Conservation (phyloP, 2,888 invertebrate species). For the Ornithoptera alexandrae region DNA sequence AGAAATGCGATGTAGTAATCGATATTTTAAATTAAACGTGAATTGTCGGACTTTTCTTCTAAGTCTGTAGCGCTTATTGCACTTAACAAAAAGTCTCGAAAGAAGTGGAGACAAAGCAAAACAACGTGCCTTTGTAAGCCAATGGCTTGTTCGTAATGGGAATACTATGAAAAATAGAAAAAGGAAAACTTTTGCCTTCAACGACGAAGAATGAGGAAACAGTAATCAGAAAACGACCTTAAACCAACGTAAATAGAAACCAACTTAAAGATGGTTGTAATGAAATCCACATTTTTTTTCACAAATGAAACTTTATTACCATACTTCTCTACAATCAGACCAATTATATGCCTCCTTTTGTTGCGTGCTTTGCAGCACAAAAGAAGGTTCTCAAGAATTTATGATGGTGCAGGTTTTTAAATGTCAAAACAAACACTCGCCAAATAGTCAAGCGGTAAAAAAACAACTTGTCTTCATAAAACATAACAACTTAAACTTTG, state of each 20-base stretch:
- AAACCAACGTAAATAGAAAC: constrained; percentile 24
- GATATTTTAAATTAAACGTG: constrained; percentile 5
- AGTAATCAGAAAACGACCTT: constrained; percentile 25
- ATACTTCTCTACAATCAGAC: constrained; percentile 23
- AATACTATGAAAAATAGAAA: constrained; percentile 20
- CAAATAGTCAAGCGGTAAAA: constrained; percentile 1
- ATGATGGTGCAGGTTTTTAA: constrained; percentile 15
- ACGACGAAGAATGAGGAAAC: constrained; percentile 19
- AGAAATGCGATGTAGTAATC: too few species aligned
- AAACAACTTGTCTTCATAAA: not conserved
- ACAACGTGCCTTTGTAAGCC: constrained; percentile 27
- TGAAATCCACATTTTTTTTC: constrained; percentile 12
- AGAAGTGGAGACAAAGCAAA: constrained; percentile 23
- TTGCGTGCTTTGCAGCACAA: constrained; percentile 16
- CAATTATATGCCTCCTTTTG: constrained; percentile 27
- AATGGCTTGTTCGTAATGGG: constrained; percentile 26
- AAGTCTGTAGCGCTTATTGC: constrained; percentile 30
- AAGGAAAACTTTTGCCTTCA: constrained; percentile 15
- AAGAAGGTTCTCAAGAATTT: constrained; percentile 17
- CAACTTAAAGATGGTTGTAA: constrained; percentile 10
- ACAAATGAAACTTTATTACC: constrained; percentile 27
- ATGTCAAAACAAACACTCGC: constrained; percentile 13
- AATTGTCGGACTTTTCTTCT: constrained; percentile 29
- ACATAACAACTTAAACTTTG: not conserved
- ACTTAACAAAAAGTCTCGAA: constrained; percentile 22